phyloP scores from a whole-genome alignment of 2,888 invertebrate genomes.

The Trichopoda pennipes region DNA sequence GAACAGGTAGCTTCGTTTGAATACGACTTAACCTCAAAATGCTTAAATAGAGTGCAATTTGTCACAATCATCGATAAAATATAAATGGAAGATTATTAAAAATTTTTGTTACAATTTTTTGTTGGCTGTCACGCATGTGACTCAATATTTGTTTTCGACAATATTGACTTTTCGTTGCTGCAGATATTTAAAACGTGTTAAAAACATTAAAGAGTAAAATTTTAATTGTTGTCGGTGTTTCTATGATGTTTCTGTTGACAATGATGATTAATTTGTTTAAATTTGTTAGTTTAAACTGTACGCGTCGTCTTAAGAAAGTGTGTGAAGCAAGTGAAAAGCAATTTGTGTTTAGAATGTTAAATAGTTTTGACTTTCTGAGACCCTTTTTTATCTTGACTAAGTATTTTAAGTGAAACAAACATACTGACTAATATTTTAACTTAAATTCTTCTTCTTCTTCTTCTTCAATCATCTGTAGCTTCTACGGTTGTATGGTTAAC shows the following conservation, averaged over 20 bases:
- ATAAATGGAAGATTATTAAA: conserved; percentile 5
- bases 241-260: not conserved
- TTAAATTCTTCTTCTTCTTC: too few relatives aligned
- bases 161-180: not conserved
- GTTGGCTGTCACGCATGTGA: not conserved
- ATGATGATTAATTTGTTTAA: conserved; percentile 5
- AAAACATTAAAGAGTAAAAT: not conserved
- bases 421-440: too few relatives aligned
- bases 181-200: not conserved
- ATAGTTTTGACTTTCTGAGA: not conserved
- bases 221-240: not conserved
- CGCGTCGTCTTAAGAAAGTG: not conserved
- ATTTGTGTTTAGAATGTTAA: not conserved
- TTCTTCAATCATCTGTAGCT: too few relatives aligned
- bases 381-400: too few relatives aligned
- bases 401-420: too few relatives aligned
- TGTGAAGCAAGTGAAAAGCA: not conserved
- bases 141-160: conserved; percentile 16
- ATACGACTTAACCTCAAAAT: conserved; percentile 17
- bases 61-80: not conserved
- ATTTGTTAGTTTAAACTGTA: not conserved
- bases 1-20: not conserved
- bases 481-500: too few relatives aligned
- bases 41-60: conserved; percentile 35
- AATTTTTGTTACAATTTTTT: not conserved